These are phyloP conservation scores for Gallinago nigripennis DNA, from an alignment of 2,797 vertebrate genomes.

Conservation along the genomic window DNA sequence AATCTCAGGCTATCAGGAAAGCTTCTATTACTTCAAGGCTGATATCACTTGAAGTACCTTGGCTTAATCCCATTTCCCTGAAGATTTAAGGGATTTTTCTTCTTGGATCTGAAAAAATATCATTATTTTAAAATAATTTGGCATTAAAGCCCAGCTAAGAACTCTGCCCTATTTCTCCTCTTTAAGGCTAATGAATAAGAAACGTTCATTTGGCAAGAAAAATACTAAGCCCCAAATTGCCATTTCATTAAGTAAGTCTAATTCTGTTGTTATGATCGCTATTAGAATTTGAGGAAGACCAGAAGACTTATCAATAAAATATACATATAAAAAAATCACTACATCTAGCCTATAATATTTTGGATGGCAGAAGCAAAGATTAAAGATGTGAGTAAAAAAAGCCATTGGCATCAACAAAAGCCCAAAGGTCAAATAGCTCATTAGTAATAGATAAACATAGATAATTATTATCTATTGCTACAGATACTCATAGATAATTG, in stretches of 20 bases:
- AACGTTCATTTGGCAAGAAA: not conserved
- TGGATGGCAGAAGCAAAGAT: not conserved
- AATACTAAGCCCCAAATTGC: not conserved
- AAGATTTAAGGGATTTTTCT: conserved; percentile 30
- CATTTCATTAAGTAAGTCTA: not conserved
- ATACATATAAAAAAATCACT: not conserved
- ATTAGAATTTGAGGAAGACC: conserved; percentile 1
- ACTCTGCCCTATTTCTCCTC: not conserved
- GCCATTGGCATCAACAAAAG: not conserved
- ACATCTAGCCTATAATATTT: not conserved
- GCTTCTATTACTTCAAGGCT: conserved; percentile 23
- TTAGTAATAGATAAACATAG: not conserved
- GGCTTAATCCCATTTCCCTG: conserved; percentile 58
- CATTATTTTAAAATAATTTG: conserved; percentile 38
- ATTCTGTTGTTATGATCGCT: not conserved
- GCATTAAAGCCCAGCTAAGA: not conserved
- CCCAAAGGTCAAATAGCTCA: not conserved
- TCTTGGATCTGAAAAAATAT: not conserved
- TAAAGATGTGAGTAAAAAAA: conserved; percentile 1
- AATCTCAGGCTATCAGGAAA: conserved; percentile 62
- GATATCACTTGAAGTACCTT: conserved; percentile 36
- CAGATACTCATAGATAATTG: not conserved
- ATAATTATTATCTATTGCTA: not conserved
- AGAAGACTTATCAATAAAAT: not conserved
- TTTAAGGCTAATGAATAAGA: not conserved